These are phyloP conservation scores for Sylvilagus floridanus DNA, from an alignment of 2,797 vertebrate genomes.

Conservation along the genomic window DNA sequence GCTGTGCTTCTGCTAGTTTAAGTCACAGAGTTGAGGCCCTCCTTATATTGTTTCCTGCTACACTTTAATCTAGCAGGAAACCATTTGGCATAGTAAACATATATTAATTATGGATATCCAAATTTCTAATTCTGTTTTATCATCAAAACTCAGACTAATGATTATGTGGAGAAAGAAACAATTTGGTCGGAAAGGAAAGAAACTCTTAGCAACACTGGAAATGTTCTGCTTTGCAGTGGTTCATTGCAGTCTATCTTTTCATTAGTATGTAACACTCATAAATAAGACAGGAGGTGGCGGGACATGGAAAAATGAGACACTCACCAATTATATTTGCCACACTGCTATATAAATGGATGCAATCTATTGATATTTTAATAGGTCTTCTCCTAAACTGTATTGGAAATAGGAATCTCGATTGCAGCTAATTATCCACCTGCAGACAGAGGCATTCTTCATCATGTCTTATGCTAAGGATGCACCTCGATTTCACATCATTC, in stretches of 20 bases:
- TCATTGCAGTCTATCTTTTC: constrained; percentile 75
- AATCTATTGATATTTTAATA: constrained; percentile 75
- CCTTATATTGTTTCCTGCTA: background rate
- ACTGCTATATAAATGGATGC: constrained; percentile 19
- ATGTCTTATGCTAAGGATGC: constrained; percentile 42
- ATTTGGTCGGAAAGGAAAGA: constrained; percentile 69
- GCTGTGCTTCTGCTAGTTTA: constrained; percentile 11
- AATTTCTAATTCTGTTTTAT: constrained; percentile 77
- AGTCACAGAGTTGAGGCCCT: background rate
- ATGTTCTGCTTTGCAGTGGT: constrained; percentile 60
- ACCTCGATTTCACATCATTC: constrained; percentile 25
- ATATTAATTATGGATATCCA: constrained; percentile 75
- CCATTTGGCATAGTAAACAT: constrained; percentile 73
- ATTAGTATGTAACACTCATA: constrained; percentile 56
- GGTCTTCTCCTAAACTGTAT: constrained; percentile 43
- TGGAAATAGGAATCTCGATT: constrained; percentile 39
- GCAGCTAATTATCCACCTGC: constrained; percentile 53
- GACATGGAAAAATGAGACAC: constrained; percentile 69
- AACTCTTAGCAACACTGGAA: constrained; percentile 66
- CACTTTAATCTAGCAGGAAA: constrained; percentile 65
- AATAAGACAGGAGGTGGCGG: constrained; percentile 72
- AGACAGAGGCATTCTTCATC: constrained; percentile 66
- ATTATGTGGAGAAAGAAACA: constrained; percentile 59
- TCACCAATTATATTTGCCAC: constrained; percentile 68
- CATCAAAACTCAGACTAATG: constrained; percentile 73